Base-by-base conservation (phyloP, 2,888 invertebrate genomes). In the Scrobipalpa costella region DNA sequence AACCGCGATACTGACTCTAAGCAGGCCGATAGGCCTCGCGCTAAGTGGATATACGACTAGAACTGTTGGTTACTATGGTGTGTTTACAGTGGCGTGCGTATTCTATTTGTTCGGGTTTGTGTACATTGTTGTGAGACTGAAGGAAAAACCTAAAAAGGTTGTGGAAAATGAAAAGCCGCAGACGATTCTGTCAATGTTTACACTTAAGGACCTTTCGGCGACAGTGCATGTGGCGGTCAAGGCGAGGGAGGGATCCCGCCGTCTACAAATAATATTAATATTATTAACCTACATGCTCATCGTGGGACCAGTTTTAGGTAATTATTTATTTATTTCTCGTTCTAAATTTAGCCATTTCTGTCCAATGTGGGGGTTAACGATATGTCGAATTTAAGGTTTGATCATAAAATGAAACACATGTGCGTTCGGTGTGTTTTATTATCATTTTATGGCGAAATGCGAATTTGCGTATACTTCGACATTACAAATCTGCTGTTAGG, bases 1-100 rank as follows among this genome's bases (percentile, higher is more conserved):
- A 49, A 93, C 93, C 0, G 88, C 92, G 13, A 88, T 93, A 67
- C 73, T 91, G 70, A 93, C 92, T 64, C 78, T 93, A 7, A 90
- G 89, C 69, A 83, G 93, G 66, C 92, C 93, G 0, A 77, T 93
- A 58, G 93, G 93, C 9, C 85, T 91, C 2, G 92, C 92, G 8
- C 85, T 93, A 1, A 93, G 93, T 79, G 93, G 93, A 19, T 84
- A 92, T 57, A 87, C 92, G 82, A 92, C 92, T 15, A 85, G 84
- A 57, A 81, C 80, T 69, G 83, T 90, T 64, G 92, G 92, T 21
- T 92, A 90, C 71, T 91, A 91, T 65, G 92, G 90, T 72, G 88
- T 92, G 67, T 92, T 90, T 70, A 79, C 80, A 63, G 81, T 85
- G 60, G 85, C 90, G 72, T 88, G 87, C 73, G 79, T 86, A 68